These are phyloP conservation scores for Chauna torquata DNA, from an alignment of 2,113 vertebrate genomes.

Conservation along the genomic window DNA sequence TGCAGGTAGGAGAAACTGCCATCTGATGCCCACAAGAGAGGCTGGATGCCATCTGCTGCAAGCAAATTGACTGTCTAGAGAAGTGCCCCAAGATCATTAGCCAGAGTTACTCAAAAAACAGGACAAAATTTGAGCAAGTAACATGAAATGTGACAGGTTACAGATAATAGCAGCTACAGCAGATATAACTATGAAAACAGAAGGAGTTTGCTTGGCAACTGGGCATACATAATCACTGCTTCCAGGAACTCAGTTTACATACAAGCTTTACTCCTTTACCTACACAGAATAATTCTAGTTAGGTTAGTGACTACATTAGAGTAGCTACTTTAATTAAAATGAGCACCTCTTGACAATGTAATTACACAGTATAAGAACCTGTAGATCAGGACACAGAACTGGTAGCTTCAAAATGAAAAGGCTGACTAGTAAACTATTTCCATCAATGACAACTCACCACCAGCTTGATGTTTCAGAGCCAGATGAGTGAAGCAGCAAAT, in stretches of 20 bases:
- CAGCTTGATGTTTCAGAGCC: not conserved
- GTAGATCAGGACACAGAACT: not conserved
- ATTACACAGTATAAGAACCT: not conserved
- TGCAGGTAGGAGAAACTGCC: too few relatives aligned
- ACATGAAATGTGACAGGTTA: not conserved
- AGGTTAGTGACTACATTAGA: not conserved
- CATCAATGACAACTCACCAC: not conserved
- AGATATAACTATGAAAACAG: not conserved
- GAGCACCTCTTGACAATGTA: not conserved
- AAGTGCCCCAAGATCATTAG: not conserved
- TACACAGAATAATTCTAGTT: fast-evolving
- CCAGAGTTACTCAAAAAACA: not conserved
- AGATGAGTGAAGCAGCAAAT: not conserved
- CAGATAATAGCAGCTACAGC: not conserved
- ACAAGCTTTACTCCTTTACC: not conserved
- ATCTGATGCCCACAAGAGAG: not conserved
- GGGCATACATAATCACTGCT: not conserved
- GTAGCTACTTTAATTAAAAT: not conserved
- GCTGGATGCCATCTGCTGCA: not conserved
- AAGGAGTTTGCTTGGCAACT: not conserved
- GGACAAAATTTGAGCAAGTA: not conserved
- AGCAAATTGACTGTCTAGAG: not conserved
- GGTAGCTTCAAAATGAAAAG: not conserved
- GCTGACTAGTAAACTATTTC: not conserved
- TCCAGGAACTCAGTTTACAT: not conserved